Evolutionary conservation across 2,113 vertebrate genomes (phyloP).

Genomic region (Oreocharis arfaki): DNA sequence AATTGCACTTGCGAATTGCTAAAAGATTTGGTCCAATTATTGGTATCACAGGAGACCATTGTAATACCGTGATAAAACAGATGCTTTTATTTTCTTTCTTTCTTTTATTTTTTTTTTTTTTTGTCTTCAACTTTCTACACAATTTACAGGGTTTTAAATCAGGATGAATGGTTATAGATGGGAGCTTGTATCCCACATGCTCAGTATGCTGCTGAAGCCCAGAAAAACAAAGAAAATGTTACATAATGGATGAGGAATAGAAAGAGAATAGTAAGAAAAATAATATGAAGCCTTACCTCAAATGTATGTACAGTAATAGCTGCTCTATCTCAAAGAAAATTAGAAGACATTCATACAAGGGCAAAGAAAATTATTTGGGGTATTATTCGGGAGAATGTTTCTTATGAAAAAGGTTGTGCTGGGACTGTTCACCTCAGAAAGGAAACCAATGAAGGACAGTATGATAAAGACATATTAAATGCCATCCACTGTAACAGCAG

Average conservation of each 20-base stretch:
- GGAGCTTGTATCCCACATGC: neutral
- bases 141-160: neutral
- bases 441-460: neutral
- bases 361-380: neutral
- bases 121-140: neutral
- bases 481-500: neutral
- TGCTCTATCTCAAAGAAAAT: neutral
- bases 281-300: neutral
- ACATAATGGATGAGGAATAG: neutral
- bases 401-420: neutral
- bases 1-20: neutral
- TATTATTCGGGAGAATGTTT: neutral
- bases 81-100: neutral
- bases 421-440: neutral
- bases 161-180: neutral
- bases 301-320: neutral
- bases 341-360: neutral
- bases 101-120: too few species aligned
- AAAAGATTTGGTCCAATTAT: neutral
- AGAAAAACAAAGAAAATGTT: neutral
- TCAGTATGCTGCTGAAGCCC: neutral
- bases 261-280: neutral
- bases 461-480: conserved; percentile 25
- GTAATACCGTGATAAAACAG: neutral
- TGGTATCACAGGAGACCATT: neutral